Evolutionary conservation across 2,888 invertebrate species (phyloP).

Genomic region (Pristionchus exspectatus): DNA sequence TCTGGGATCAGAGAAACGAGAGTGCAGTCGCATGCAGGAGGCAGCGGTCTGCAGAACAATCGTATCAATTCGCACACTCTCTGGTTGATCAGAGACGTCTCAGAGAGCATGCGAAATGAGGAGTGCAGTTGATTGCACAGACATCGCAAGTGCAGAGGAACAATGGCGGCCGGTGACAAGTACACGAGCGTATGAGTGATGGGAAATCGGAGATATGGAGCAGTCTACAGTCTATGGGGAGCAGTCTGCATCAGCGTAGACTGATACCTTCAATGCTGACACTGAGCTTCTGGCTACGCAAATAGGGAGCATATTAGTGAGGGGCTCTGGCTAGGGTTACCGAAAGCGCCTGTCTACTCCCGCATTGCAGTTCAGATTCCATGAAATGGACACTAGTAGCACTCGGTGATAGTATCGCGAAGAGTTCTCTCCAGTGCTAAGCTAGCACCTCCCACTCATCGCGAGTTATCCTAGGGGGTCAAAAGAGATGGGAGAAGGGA

Average conservation of each 20-base stretch:
- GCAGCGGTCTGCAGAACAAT: background rate
- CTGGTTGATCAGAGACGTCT: background rate
- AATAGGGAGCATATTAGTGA: too few species aligned
- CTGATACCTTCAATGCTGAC: too few species aligned
- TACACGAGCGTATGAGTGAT: background rate
- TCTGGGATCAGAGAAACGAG: background rate
- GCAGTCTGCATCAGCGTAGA: too few species aligned
- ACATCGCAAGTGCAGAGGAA: background rate
- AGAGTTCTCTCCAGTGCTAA: background rate
- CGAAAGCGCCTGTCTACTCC: too few species aligned
- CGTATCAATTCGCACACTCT: background rate
- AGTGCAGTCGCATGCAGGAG: background rate
- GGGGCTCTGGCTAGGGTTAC: too few species aligned
- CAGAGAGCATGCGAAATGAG: background rate
- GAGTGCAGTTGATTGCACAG: too few species aligned
- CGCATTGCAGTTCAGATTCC: too few species aligned
- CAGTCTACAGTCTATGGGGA: background rate
- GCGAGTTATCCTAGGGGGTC: constrained; percentile 15
- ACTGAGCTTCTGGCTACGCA: too few species aligned
- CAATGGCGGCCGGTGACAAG: background rate
- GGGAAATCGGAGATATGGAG: background rate
- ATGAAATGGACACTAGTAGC: too few species aligned
- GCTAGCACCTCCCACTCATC: background rate
- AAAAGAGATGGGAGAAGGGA: background rate
- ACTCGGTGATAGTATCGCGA: too few species aligned